These are phyloP conservation scores for Cyrtonyx montezumae DNA, from an alignment of 2,113 vertebrate genomes.

Conservation along the genomic window DNA sequence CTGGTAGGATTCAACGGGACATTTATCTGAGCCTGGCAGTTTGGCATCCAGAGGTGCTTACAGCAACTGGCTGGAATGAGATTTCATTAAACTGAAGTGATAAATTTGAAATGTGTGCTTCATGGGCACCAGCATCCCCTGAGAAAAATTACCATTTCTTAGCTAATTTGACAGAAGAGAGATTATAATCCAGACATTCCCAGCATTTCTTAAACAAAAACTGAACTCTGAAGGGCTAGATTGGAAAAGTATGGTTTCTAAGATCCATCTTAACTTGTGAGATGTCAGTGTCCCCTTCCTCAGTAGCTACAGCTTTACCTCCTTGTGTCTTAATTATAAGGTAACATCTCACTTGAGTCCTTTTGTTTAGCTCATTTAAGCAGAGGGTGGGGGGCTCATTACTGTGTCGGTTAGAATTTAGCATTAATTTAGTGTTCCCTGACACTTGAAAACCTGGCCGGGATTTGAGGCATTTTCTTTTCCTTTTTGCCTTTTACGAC, in stretches of 20 bases:
- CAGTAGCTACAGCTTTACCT: constrained; percentile 27
- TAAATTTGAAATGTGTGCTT: constrained; percentile 31
- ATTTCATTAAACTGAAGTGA: constrained; percentile 52
- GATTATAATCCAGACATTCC: constrained; percentile 62
- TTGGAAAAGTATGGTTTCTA: background rate
- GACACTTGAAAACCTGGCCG: constrained; percentile 65
- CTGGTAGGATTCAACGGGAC: background rate
- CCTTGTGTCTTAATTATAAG: constrained; percentile 55
- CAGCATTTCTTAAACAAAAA: constrained; percentile 24
- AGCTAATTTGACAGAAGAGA: constrained; percentile 16
- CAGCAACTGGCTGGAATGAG: constrained; percentile 6
- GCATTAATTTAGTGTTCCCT: constrained; percentile 66
- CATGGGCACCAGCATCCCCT: background rate
- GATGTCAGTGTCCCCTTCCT: background rate
- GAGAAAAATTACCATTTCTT: constrained; percentile 14
- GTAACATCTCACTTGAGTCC: constrained; percentile 1
- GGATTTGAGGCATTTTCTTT: constrained; percentile 62
- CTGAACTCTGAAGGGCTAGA: background rate
- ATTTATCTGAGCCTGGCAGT: constrained; percentile 43
- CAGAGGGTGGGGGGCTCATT: constrained; percentile 46
- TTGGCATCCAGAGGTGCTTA: constrained; percentile 45
- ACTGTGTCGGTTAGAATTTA: constrained; percentile 48
- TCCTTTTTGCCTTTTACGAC: constrained; percentile 73
- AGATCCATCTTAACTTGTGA: constrained; percentile 34
- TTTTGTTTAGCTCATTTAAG: constrained; percentile 68